phyloP scores from a whole-genome alignment of 2,113 vertebrate species.

The Phoenicopterus ruber region DNA sequence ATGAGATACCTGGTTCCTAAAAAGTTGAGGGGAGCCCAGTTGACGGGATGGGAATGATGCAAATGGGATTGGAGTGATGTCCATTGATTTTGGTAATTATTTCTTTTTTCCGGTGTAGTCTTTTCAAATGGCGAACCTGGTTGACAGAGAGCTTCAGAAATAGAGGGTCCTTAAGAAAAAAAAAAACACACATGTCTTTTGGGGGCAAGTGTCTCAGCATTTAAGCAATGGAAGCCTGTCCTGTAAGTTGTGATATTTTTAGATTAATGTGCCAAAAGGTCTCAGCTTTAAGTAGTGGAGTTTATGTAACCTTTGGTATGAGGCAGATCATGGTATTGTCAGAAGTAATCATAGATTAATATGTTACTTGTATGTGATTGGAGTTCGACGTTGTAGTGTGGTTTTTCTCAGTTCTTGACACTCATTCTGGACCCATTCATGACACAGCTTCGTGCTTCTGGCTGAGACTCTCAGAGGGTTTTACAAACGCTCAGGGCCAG shows the following conservation, averaged over 20 bases:
- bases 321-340: background rate
- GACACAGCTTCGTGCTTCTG: background rate
- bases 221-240: background rate
- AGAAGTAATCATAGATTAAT: background rate
- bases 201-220: background rate
- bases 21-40: background rate
- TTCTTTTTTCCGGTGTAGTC: background rate
- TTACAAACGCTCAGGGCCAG: background rate
- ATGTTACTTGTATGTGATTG: background rate
- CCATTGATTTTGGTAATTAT: background rate
- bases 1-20: background rate
- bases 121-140: background rate
- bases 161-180: background rate
- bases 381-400: background rate
- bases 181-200: background rate
- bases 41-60: accelerated
- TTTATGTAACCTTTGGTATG: conserved; percentile 33
- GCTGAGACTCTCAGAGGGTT: background rate
- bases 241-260: conserved; percentile 15
- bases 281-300: background rate
- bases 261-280: conserved; percentile 27
- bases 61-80: background rate
- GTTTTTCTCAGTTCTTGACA: background rate
- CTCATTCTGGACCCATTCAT: background rate
- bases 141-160: background rate